Conservation (phyloP, 2,113 vertebrate genomes). For the Callopanchax toddi region DNA sequence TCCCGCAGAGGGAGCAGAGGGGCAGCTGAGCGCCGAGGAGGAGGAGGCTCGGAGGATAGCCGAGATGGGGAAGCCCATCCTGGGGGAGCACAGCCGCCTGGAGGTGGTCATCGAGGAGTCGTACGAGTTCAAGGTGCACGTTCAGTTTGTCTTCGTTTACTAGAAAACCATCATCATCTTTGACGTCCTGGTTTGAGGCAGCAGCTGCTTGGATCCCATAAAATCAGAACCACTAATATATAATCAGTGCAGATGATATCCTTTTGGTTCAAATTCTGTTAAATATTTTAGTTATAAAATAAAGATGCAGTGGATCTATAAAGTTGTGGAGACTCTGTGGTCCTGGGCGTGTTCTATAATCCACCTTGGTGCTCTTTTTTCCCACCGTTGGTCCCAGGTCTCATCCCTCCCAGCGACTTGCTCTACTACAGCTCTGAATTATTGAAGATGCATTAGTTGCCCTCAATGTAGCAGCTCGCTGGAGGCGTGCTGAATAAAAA, state of each 20-base stretch:
- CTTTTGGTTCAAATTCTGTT: too few species aligned
- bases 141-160: not conserved
- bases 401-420: not conserved
- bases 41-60: slow-evolving; percentile 91
- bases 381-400: not conserved
- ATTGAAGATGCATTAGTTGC: slow-evolving; percentile 21
- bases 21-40: slow-evolving; percentile 85
- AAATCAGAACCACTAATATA: too few species aligned
- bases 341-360: slow-evolving; percentile 9
- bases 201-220: too few species aligned
- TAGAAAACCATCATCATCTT: too few species aligned
- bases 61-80: slow-evolving; percentile 93
- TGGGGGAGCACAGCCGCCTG: slow-evolving; percentile 89
- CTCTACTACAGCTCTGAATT: slow-evolving; percentile 24
- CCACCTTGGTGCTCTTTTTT: not conserved
- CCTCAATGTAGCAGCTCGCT: slow-evolving; percentile 14
- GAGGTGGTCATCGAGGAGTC: slow-evolving; percentile 96
- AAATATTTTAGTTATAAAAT: too few species aligned
- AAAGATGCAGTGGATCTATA: too few species aligned
- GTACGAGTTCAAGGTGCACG: slow-evolving; percentile 91
- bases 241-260: too few species aligned
- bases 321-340: not conserved
- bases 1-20: slow-evolving; percentile 80
- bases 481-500: not conserved
- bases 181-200: too few species aligned